Base-by-base conservation (phyloP, 2,113 vertebrate species). In the Solea solea region DNA sequence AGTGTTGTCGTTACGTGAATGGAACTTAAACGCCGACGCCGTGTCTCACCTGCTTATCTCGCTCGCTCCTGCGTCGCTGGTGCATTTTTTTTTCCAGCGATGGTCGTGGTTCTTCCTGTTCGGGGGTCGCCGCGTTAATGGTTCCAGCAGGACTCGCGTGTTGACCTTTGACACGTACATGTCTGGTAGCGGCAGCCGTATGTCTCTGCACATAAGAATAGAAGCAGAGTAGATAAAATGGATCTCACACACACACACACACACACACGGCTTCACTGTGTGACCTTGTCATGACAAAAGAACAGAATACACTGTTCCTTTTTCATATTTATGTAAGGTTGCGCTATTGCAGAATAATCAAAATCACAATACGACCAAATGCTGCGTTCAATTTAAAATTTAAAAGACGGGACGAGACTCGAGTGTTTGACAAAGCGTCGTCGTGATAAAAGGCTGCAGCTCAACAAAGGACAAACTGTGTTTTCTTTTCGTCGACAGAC, bases 111-210 rank as follows among this genome's bases (percentile, higher is more conserved):
- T 48, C 50, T 64, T 16, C 67, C 60, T 65, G 27, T 2, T 45
- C n/a, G 15, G 28, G 57, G 68, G 25, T 21, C 27, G 54, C 13
- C 7, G 67, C 63, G 72, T 75, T 80, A 85, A 88, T 74, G 70
- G 65, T 69, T 85, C 64, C 69, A 76, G 56, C 80, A 82, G 88
- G 81, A 25, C 21, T 1, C 45, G 56, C 75, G 56, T 42, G 74
- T 60, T 72, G 69, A 85, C 84, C 84, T 89, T 77, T 84, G 61
- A 75, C 84, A 57, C 72, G 11, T 12, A 56, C 77, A 83, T 9
- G 69, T 84, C 74, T 76, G 81, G 69, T 73, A 74, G 83, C 54
- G 50, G 10, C 42, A 66, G 54, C 40, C 46, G 51, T 39, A 44
- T 69, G 14, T 64, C 3, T 45, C 7, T 15, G 39, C n/a, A 5